These are phyloP conservation scores for Drosophila prosaltans DNA, from an alignment of 1,140 invertebrate species.

Conservation along the genomic window DNA sequence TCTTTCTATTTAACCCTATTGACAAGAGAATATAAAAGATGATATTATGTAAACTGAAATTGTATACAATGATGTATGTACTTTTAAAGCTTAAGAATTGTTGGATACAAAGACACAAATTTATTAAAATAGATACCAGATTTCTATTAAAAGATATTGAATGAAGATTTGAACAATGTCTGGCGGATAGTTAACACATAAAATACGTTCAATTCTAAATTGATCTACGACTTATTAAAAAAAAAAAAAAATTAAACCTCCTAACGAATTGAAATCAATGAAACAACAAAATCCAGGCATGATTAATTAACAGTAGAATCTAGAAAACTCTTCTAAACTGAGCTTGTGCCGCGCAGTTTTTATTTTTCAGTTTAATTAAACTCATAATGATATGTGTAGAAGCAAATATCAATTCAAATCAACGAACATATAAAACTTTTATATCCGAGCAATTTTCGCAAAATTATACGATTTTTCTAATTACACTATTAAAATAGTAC, in stretches of 20 bases:
- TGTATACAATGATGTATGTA: constrained; percentile 7
- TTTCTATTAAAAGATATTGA: not conserved
- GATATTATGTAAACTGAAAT: constrained; percentile 12
- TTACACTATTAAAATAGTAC: not conserved
- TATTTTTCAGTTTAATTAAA: not conserved
- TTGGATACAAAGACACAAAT: constrained; percentile 14
- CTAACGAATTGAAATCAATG: constrained; percentile 1
- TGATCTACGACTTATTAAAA: constrained; percentile 1
- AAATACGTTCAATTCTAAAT: not conserved
- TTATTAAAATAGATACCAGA: not conserved
- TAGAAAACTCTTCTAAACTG: not conserved
- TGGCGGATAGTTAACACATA: not conserved
- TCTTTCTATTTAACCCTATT: no score
- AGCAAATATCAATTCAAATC: not conserved
- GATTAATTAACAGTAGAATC: not conserved
- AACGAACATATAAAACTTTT: not conserved
- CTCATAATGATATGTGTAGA: not conserved
- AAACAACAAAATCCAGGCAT: not conserved
- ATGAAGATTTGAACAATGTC: not conserved
- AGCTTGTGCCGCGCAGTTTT: constrained; percentile 13
- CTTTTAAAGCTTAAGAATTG: constrained; percentile 21
- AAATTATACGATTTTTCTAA: not conserved
- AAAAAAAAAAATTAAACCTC: not conserved
- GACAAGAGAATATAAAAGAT: not conserved
- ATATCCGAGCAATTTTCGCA: not conserved